Evolutionary conservation across 2,797 vertebrate genomes (phyloP).

Genomic region (Hydrocynus forskahlii): DNA sequence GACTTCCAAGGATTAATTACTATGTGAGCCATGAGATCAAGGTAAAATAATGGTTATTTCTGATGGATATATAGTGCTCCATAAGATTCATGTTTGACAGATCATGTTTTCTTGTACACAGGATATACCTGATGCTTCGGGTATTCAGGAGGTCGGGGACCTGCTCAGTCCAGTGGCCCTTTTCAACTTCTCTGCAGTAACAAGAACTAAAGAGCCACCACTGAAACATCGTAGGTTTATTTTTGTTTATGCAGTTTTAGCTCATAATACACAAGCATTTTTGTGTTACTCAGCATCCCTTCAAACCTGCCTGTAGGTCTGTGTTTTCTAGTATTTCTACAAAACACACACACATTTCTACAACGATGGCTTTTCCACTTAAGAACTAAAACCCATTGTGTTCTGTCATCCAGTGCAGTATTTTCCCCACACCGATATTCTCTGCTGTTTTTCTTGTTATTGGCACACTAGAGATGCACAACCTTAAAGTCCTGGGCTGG

Average conservation of each 20-base stretch:
- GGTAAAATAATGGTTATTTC: not conserved
- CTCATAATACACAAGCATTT: not conserved
- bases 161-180: conserved; percentile 89
- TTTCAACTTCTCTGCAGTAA: conserved; percentile 88
- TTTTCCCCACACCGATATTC: not conserved
- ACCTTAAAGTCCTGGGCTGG: conserved; percentile 85
- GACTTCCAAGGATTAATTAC: too few relatives aligned
- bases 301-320: not conserved
- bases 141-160: conserved; percentile 76
- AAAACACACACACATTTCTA: not conserved
- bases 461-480: conserved; percentile 77
- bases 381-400: conserved; percentile 2
- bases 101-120: not conserved
- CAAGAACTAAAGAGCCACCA: conserved; percentile 77
- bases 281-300: not conserved
- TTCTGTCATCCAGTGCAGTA: not conserved
- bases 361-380: not conserved
- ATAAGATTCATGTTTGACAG: not conserved
- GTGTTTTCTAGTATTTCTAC: not conserved
- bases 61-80: not conserved
- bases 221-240: conserved; percentile 78
- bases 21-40: not conserved
- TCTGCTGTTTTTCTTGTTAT: not conserved
- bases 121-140: conserved; percentile 57
- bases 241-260: not conserved